Conservation (phyloP, 1,140 invertebrate species). For the Drosophila cardini region DNA sequence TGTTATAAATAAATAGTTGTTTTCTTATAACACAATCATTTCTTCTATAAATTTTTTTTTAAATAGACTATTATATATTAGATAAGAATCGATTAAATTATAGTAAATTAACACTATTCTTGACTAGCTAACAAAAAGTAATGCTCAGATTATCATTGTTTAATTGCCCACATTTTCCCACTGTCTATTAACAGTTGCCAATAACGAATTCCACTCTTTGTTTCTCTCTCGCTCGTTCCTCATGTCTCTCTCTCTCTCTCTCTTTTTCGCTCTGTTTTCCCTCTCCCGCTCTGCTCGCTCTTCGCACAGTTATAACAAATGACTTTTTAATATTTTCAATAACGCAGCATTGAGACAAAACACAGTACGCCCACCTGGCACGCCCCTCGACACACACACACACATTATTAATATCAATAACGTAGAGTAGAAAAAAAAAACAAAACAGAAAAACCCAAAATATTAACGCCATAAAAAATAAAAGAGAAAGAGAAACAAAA, state of each 20-base stretch:
- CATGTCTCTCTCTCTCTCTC: neutral
- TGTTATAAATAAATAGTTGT: too few relatives aligned
- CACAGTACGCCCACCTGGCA: conserved; percentile 65
- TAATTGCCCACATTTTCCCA: conserved; percentile 3
- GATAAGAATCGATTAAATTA: too few relatives aligned
- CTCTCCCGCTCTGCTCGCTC: neutral
- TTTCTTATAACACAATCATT: too few relatives aligned
- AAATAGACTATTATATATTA: too few relatives aligned
- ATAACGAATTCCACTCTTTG: conserved; percentile 28
- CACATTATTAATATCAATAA: conserved; percentile 54
- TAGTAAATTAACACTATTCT: neutral
- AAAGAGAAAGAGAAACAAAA: conserved; percentile 29
- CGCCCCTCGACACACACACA: conserved; percentile 25
- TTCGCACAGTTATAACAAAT: conserved; percentile 62
- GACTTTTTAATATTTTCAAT: conserved; percentile 83
- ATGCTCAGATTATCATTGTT: conserved; percentile 18
- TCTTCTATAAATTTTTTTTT: too few relatives aligned
- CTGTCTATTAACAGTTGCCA: conserved; percentile 54
- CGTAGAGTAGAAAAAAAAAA: conserved; percentile 17
- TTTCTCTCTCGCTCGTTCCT: neutral
- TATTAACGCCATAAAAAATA: conserved; percentile 68
- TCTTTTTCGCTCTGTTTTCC: neutral
- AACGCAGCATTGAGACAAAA: conserved; percentile 63
- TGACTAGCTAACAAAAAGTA: conserved; percentile 11
- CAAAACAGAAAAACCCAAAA: conserved; percentile 50